These are phyloP conservation scores for Pelecanoides urinatrix DNA, from an alignment of 2,113 vertebrate species.

Conservation along the genomic window DNA sequence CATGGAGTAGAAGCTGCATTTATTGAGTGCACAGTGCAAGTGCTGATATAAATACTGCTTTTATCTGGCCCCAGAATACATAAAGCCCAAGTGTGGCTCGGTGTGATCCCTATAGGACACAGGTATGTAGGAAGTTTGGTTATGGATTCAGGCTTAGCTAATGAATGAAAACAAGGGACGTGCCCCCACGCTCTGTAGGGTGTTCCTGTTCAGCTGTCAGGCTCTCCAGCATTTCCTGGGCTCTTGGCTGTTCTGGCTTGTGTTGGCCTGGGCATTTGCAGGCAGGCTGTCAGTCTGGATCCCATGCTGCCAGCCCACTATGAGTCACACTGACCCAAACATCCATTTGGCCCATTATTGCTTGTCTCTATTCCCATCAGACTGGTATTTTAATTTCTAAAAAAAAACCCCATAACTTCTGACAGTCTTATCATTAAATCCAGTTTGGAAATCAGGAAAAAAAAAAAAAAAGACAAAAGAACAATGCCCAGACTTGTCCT, in stretches of 20 bases:
- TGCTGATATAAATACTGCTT: background rate
- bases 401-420: background rate
- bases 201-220: background rate
- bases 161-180: background rate
- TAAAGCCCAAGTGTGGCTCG: background rate
- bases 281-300: background rate
- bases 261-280: background rate
- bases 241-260: background rate
- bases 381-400: background rate
- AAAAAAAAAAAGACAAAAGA: background rate
- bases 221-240: background rate
- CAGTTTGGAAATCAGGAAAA: background rate
- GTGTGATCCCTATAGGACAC: background rate
- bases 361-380: background rate
- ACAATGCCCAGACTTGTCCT: background rate
- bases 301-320: background rate
- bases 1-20: background rate
- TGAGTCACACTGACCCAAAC: background rate
- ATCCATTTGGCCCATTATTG: background rate
- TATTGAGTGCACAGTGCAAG: background rate
- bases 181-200: background rate
- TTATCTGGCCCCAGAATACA: background rate
- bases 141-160: background rate
- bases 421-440: background rate
- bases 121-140: fast-evolving